Base-by-base conservation (phyloP, 2,888 invertebrate species). In the Synanthedon myopaeformis region DNA sequence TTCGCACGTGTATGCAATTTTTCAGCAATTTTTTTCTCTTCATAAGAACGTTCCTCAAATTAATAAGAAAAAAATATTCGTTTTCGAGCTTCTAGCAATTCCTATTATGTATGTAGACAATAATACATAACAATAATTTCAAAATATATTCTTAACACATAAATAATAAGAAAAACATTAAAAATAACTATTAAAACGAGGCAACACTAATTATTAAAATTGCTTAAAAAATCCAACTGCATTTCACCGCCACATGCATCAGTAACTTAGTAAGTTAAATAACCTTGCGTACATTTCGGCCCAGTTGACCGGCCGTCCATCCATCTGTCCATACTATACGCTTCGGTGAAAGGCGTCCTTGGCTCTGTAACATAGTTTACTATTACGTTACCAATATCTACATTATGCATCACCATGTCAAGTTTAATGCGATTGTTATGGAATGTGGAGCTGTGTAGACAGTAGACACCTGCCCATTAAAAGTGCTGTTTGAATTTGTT, bases 261-360 rank as follows among this genome's bases (percentile, higher is more conserved):
- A 45, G 14, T 45, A 45, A 42, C 12, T 17, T 49, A 45, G n/a
- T n/a, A 14, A 50, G 50, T 13, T 19, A 14, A 50, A 19, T 19
- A 19, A 50, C 50, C 50, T 50, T 50, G 50, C 50, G 23, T 41
- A 41, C 51, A 52, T 55, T 60, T 53, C 56, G 58, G 54, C 48
- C 51, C 52, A 41, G 52, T 52, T 52, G 51, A 53, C 56, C 56
- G 58, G 59, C 64, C 59, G 55, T 52, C 49, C 57, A 57, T 49
- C 35, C 35, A 10, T 35, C 35, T 35, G 8, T 35, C 35, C 35
- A 35, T 35, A 35, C 35, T 35, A 23, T 35, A 35, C 10, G 35
- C 35, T 35, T 35, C 63, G 60, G 72, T 67, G 70, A 72, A 68
- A 72, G 72, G 70, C 48, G 69, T 62, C 72, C 72, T 70, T 72